phyloP scores from a whole-genome alignment of 2,888 invertebrate genomes.

The Choristoneura rosaceana region DNA sequence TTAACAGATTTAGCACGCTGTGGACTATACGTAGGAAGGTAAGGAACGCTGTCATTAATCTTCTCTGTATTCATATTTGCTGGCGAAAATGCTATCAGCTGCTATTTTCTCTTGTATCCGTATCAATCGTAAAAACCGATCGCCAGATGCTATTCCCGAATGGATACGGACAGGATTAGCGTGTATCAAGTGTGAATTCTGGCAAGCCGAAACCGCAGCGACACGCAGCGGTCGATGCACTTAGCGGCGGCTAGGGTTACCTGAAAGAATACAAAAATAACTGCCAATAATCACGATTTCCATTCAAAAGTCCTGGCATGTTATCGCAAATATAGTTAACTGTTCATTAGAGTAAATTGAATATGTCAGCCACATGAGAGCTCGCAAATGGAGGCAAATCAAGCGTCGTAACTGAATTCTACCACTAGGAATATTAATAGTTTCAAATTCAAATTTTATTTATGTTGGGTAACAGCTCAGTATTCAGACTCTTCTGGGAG shows the following conservation, averaged over 20 bases:
- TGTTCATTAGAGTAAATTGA: not conserved
- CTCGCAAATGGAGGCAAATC: too few relatives aligned
- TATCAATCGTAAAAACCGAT: not conserved
- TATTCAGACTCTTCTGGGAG: too few relatives aligned
- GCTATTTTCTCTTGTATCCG: not conserved
- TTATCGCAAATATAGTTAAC: not conserved
- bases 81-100: not conserved
- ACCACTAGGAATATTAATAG: too few relatives aligned
- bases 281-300: not conserved
- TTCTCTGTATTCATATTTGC: not conserved
- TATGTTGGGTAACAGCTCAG: too few relatives aligned
- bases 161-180: slow-evolving; percentile 2
- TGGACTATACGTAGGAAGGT: not conserved
- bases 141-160: not conserved
- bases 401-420: too few relatives aligned
- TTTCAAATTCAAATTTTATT: too few relatives aligned
- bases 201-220: slow-evolving; percentile 40
- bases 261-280: not conserved
- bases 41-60: not conserved
- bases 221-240: slow-evolving; percentile 66
- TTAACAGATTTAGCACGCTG: not conserved
- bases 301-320: not conserved
- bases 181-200: slow-evolving; percentile 25
- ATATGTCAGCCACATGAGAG: too few relatives aligned
- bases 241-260: slow-evolving; percentile 33